phyloP scores from a whole-genome alignment of 2,113 vertebrate genomes.

The Stigmatopora argus region DNA sequence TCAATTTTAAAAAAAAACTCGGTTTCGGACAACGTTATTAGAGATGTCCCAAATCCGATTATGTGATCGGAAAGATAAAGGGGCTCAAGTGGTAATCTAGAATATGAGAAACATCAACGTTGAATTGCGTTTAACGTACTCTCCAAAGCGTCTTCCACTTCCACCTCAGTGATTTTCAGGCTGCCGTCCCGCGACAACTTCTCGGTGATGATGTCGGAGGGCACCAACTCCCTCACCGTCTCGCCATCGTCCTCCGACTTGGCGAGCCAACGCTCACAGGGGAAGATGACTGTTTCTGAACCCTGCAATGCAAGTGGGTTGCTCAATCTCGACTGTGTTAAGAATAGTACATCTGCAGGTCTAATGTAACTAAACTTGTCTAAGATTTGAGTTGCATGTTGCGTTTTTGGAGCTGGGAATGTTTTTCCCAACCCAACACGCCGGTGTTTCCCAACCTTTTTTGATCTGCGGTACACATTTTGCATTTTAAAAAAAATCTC shows the following conservation, averaged over 20 bases:
- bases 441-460: no score
- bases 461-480: no score
- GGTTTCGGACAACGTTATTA: no score
- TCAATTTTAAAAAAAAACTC: neutral
- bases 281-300: slow-evolving; percentile 87
- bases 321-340: neutral
- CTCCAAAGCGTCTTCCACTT: slow-evolving; percentile 91
- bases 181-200: slow-evolving; percentile 87
- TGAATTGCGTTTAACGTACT: slow-evolving; percentile 69
- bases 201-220: slow-evolving; percentile 89
- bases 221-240: slow-evolving; percentile 86
- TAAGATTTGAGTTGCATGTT: no score
- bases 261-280: slow-evolving; percentile 90
- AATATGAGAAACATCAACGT: neutral
- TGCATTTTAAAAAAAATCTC: no score
- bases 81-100: no score
- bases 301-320: slow-evolving; percentile 66
- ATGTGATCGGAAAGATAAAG: no score
- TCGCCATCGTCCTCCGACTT: slow-evolving; percentile 91
- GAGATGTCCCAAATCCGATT: no score
- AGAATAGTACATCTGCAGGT: neutral
- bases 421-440: no score
- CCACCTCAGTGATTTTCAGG: slow-evolving; percentile 82
- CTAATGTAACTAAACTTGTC: no score
- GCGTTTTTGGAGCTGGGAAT: no score